Evolutionary conservation across 2,888 invertebrate species (phyloP).

Genomic region (Eupelmus urozonus): DNA sequence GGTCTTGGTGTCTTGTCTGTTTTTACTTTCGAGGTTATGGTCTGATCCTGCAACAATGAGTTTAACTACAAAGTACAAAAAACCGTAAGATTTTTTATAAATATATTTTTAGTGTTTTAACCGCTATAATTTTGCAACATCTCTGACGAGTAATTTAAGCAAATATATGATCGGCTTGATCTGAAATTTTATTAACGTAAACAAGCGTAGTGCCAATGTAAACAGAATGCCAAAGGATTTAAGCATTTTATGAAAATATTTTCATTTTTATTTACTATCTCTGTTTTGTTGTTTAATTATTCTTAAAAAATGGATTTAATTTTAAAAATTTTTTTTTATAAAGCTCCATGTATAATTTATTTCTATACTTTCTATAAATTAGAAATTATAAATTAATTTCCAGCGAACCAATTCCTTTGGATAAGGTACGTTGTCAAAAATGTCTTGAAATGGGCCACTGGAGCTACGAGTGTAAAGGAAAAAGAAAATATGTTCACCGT

Average conservation of each 20-base stretch:
- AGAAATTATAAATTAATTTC: no score
- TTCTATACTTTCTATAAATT: not conserved
- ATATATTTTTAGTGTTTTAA: not conserved
- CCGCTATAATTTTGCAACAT: no score
- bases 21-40: slow-evolving; percentile 42
- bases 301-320: slow-evolving; percentile 55
- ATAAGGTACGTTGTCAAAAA: slow-evolving; percentile 90
- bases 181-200: no score
- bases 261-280: no score
- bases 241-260: no score
- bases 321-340: slow-evolving; percentile 23
- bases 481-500: slow-evolving; percentile 91
- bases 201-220: no score
- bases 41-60: slow-evolving; percentile 9
- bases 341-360: not conserved
- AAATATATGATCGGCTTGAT: no score
- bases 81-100: slow-evolving; percentile 9
- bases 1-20: not conserved
- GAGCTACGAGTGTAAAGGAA: slow-evolving; percentile 95
- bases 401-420: slow-evolving; percentile 83
- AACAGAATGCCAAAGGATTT: no score
- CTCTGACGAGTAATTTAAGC: no score
- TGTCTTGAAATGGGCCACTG: slow-evolving; percentile 95
- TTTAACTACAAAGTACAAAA: not conserved
- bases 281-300: no score